Evolutionary conservation across 2,797 vertebrate genomes (phyloP), one percentile per base, ranked within the genome.

Genomic region (Lacerta viridis): DNA sequence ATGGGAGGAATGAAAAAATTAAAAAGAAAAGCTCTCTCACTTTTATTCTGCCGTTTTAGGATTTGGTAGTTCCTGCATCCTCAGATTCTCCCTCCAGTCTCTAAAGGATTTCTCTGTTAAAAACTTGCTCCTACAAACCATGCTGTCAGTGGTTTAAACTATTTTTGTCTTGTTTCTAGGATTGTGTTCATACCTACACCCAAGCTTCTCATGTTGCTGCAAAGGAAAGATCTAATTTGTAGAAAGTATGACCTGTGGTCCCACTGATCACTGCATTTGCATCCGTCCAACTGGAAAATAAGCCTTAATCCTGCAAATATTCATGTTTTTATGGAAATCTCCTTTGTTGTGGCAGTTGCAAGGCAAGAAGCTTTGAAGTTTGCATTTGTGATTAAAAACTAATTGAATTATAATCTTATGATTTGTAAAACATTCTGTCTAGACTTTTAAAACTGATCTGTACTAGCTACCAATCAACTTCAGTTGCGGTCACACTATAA

Each of bases 171-270:
- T 66, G 3, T 81, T 86, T 93, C 36, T 94, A 99, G 98, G 97
- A 96, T 4, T 1, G 95, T 0, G 91, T 98, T n/a, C 98, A 93
- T 15, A 98, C 98, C 0, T 99, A 98, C 55, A 92, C 93, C 33
- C 97, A 96, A 91, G 93, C 96, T 1, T 92, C 96, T 5, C 95
- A 92, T 0, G 6, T 97, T 86, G 43, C 97, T n/a, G 85, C 97
- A 39, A 96, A 92, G 80, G 97, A 97, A 5, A 97, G 97, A 0
- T 98, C 98, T 76, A 98, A 99, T 95, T 97, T 99, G 96, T 99
- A 93, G 98, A 72, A 15, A 0, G 0, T 33, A n/a, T 76, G 13
- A 68, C 81, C 33, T 81, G 3, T 80, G 7, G n/a, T 36, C 29
- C 78, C 87, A 86, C 41, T 23, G 27, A 80, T 33, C 69, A 4